phyloP scores from a whole-genome alignment of 2,113 vertebrate genomes.

The Synchiropus splendidus region DNA sequence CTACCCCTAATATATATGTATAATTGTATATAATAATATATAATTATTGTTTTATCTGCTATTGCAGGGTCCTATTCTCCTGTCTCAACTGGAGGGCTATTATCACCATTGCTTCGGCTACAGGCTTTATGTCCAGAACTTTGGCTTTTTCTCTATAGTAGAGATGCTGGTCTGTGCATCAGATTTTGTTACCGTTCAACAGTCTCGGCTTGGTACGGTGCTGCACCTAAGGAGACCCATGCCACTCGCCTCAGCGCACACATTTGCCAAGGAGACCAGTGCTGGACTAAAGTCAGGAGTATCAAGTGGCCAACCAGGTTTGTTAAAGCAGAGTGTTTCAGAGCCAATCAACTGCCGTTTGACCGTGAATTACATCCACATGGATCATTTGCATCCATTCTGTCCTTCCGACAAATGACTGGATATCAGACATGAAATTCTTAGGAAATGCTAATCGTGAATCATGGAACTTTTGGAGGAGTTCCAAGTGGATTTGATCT shows the following conservation, averaged over 20 bases:
- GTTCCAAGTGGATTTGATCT: no score
- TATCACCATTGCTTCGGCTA: constrained; percentile 72
- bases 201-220: constrained; percentile 72
- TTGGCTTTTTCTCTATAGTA: constrained; percentile 76
- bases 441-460: no score
- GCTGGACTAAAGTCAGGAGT: no score
- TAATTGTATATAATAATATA: neutral
- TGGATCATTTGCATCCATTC: no score
- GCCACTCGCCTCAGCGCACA: constrained; percentile 2
- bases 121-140: constrained; percentile 61
- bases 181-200: constrained; percentile 68
- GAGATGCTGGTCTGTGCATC: constrained; percentile 71
- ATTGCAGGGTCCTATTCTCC: constrained; percentile 65
- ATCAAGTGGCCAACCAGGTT: constrained; percentile 16
- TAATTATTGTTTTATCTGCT: constrained; percentile 11
- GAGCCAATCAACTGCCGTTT: no score
- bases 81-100: constrained; percentile 69
- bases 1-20: no score
- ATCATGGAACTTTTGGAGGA: no score
- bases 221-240: constrained; percentile 60
- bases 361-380: no score
- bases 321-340: constrained; percentile 9
- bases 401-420: no score
- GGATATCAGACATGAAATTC: no score
- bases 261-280: no score